phyloP scores from a whole-genome alignment of 2,888 invertebrate species.

The Apotomis turbidana region DNA sequence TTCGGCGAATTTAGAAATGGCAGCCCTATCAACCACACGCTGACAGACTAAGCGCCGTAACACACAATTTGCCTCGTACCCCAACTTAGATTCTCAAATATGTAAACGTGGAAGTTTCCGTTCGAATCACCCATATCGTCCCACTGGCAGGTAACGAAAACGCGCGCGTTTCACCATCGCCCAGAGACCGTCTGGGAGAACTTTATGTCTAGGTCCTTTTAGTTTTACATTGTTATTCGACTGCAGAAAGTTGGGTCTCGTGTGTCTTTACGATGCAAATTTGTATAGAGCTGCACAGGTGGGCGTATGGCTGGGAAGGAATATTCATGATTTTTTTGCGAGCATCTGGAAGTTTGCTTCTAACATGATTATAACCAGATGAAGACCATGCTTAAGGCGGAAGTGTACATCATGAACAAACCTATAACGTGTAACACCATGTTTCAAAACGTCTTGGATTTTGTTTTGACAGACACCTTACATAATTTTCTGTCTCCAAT shows the following conservation, averaged over 20 bases:
- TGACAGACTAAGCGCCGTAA: slow-evolving; percentile 2
- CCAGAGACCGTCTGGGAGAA: slow-evolving; percentile 41
- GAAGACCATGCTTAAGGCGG: neutral
- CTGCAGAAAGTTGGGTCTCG: slow-evolving; percentile 39
- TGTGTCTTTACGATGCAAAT: slow-evolving; percentile 51
- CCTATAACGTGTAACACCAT: no score
- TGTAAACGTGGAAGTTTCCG: slow-evolving; percentile 14
- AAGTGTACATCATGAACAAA: neutral
- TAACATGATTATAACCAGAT: neutral
- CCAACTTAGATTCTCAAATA: slow-evolving; percentile 4
- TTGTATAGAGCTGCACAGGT: slow-evolving; percentile 42
- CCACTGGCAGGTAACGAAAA: slow-evolving; percentile 7
- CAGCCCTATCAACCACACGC: neutral
- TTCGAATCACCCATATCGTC: slow-evolving; percentile 1
- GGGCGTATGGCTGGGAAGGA: slow-evolving; percentile 19
- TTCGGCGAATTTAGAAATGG: no score
- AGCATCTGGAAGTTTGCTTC: neutral
- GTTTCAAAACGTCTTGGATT: no score
- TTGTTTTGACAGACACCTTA: no score
- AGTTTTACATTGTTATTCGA: slow-evolving; percentile 50
- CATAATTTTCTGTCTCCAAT: no score
- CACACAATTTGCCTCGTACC: slow-evolving; percentile 5
- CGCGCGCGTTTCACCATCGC: slow-evolving; percentile 1
- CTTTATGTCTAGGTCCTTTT: slow-evolving; percentile 48
- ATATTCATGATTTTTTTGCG: slow-evolving; percentile 6